phyloP scores from a whole-genome alignment of 1,140 invertebrate genomes.

The Gryllus bimaculatus region DNA sequence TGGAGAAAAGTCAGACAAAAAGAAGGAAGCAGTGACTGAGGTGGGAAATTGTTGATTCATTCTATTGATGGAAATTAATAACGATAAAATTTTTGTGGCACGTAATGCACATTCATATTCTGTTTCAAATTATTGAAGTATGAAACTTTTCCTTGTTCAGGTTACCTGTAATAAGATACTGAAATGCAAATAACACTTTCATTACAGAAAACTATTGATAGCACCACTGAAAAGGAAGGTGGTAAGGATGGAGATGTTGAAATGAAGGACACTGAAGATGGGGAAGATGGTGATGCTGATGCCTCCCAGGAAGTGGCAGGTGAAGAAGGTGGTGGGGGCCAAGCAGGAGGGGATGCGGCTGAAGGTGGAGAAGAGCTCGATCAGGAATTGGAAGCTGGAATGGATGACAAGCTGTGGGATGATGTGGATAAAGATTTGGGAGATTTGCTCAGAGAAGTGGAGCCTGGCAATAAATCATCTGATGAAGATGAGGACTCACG shows the following conservation, averaged over 20 bases:
- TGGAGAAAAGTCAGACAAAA: constrained; percentile 27
- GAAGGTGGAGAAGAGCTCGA: constrained; percentile 36
- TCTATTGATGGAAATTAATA: too few relatives aligned
- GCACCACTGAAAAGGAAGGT: neutral
- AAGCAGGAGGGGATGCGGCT: constrained; percentile 7
- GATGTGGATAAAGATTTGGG: constrained; percentile 66
- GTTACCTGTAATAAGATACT: neutral
- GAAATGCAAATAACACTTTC: neutral
- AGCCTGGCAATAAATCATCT: constrained; percentile 48
- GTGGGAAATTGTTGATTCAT: constrained; percentile 19
- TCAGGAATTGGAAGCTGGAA: constrained; percentile 18
- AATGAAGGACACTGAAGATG: neutral
- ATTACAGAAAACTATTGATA: neutral
- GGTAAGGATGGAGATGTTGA: constrained; percentile 8
- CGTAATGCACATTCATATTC: too few relatives aligned
- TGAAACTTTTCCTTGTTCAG: too few relatives aligned
- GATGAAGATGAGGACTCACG: constrained; percentile 56
- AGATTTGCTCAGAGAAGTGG: constrained; percentile 53
- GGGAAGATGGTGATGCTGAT: neutral
- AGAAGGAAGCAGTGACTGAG: constrained; percentile 23
- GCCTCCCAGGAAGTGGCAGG: neutral
- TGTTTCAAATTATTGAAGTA: too few relatives aligned
- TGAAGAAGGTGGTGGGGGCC: neutral
- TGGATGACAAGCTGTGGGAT: constrained; percentile 53
- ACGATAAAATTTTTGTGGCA: too few relatives aligned